Evolutionary conservation across 1,140 invertebrate species (phyloP), one percentile per base, ranked within the genome.

Genomic region (Drosophila grimshawi): DNA sequence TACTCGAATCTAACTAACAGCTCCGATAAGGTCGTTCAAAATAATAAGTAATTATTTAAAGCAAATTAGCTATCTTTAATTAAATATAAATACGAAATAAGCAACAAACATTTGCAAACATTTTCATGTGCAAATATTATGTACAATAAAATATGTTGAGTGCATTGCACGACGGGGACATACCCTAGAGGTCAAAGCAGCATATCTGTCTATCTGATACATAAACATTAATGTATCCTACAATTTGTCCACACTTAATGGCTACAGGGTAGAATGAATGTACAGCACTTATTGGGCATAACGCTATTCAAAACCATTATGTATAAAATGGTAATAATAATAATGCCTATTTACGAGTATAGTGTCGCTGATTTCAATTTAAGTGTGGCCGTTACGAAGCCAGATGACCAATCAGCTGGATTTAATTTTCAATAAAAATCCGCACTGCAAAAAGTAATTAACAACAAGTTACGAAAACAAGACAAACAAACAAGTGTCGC

Each of bases 381-480:
- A 68, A 85, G 60, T 71, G 68, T 29, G 32, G 19, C 32, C 39
- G 19, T 37, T 51, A 2, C n/a, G 41, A 45, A 35, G 53, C 52
- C n/a, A 59, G 52, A 70, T 57, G 67, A 66, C 56, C 41, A 86
- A 86, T 69, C 64, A 68, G 69, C 59, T 78, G 78, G 79, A 78
- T 71, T 85, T 86, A 80, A 85, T 85, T 85, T 86, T 71, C 78
- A 86, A 85, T 86, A 86, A 85, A 81, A 86, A 76, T 65, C 52
- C 74, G 43, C 64, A 56, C 59, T 65, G 64, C 73, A 63, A 73
- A 86, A 86, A 82, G 79, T 81, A 86, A 86, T 86, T 86, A 86
- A 86, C 75, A 86, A 86, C 82, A 86, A 86, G 82, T 86, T 86
- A 76, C 70, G 62, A 77, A 76, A 76, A 73, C 30, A 65, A 48